phyloP scores from a whole-genome alignment of 2,888 invertebrate genomes.

The Dicycla oo region DNA sequence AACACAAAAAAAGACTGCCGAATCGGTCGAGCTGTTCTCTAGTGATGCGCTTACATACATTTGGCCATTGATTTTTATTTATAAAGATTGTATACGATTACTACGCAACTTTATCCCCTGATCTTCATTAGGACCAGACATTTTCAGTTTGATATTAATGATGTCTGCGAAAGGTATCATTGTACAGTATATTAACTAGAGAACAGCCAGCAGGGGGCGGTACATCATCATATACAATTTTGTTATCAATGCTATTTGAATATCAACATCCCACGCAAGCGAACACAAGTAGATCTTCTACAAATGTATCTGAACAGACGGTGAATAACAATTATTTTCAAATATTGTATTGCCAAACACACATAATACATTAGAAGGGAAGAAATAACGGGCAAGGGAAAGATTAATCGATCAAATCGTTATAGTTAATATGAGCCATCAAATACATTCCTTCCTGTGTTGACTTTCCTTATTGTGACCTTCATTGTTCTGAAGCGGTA shows the following conservation, averaged over 20 bases:
- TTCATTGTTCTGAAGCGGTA: conserved; percentile 50
- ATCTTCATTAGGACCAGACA: not conserved
- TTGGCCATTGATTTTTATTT: too few species aligned
- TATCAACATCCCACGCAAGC: not conserved
- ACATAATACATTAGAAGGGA: conserved; percentile 55
- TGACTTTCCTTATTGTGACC: conserved; percentile 63
- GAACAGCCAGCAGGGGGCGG: too few species aligned
- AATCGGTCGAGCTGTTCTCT: too few species aligned
- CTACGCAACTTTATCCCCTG: not conserved
- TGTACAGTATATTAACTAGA: not conserved
- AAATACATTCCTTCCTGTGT: conserved; percentile 60
- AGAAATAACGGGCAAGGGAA: conserved; percentile 48
- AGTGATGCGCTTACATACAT: too few species aligned
- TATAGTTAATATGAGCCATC: conserved; percentile 65
- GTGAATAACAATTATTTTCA: conserved; percentile 46
- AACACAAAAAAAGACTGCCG: too few species aligned
- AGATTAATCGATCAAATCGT: conserved; percentile 68
- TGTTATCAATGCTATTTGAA: not conserved
- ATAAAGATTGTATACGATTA: not conserved
- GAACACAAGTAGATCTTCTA: conserved; percentile 5
- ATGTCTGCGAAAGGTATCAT: not conserved
- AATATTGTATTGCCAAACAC: conserved; percentile 55
- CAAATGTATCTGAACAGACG: conserved; percentile 25
- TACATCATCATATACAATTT: not conserved
- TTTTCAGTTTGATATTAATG: not conserved